Conservation (phyloP, 2,888 invertebrate species). For the Galeruca laticollis region DNA sequence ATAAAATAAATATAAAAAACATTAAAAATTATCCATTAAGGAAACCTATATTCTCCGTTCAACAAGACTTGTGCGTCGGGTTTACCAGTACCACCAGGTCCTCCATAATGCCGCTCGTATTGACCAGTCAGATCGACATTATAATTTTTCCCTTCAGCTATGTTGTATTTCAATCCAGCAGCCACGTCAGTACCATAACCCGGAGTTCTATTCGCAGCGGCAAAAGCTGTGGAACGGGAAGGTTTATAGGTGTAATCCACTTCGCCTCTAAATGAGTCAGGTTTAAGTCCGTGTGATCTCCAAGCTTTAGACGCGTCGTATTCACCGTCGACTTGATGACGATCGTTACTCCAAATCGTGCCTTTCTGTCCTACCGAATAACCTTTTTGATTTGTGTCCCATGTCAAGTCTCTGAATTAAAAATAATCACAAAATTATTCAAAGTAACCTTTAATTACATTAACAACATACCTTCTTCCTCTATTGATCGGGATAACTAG, state of each 20-base stretch:
- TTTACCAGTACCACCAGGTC: constrained; percentile 49
- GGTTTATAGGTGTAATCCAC: constrained; percentile 54
- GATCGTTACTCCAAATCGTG: constrained; percentile 37
- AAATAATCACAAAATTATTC: background rate
- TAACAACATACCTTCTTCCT: constrained; percentile 42
- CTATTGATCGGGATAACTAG: constrained; percentile 39
- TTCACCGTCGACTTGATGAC: constrained; percentile 50
- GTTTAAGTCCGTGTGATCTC: constrained; percentile 46
- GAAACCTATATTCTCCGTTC: constrained; percentile 19
- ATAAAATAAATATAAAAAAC: too few species aligned
- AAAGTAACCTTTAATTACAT: background rate
- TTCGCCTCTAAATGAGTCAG: constrained; percentile 52
- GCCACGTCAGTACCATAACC: constrained; percentile 52
- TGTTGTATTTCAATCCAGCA: constrained; percentile 50
- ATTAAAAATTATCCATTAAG: background rate
- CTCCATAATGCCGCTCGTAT: too few species aligned
- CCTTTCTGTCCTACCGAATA: constrained; percentile 20
- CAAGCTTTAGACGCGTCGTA: constrained; percentile 53
- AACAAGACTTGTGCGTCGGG: constrained; percentile 45
- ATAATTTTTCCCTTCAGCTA: constrained; percentile 46
- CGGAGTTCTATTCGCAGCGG: constrained; percentile 49
- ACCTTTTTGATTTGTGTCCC: constrained; percentile 21
- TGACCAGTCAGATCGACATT: constrained; percentile 50
- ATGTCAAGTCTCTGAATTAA: constrained; percentile 22
- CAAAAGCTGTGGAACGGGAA: constrained; percentile 50